Conservation (phyloP, 2,797 vertebrate species). For the Vireo griseus region DNA sequence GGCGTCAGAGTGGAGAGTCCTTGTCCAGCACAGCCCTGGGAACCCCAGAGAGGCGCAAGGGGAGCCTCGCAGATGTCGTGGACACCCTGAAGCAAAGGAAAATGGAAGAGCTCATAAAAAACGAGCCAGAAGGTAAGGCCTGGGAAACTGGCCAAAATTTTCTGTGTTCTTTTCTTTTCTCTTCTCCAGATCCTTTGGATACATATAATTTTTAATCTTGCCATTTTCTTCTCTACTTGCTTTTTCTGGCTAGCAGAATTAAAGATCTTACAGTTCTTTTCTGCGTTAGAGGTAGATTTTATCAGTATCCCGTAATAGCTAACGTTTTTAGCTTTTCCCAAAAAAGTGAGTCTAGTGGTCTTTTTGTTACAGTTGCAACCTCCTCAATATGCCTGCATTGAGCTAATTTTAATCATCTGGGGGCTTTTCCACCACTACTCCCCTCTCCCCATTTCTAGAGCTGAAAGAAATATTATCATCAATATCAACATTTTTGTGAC, state of each 20-base stretch:
- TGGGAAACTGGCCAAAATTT: not conserved
- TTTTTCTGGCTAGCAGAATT: not conserved
- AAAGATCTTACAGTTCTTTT: not conserved
- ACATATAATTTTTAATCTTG: not conserved
- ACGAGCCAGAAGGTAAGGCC: conserved; percentile 95
- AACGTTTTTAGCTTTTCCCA: not conserved
- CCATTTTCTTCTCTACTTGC: not conserved
- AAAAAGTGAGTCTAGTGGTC: not conserved
- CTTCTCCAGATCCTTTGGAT: not conserved
- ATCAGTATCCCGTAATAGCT: not conserved
- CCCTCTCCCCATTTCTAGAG: not conserved
- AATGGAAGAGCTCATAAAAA: conserved; percentile 99
- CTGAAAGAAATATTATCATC: not conserved
- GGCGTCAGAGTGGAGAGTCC: conserved; percentile 85
- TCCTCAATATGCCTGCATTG: not conserved
- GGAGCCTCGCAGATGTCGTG: conserved; percentile 96
- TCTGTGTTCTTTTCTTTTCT: not conserved
- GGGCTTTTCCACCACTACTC: not conserved
- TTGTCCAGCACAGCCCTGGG: conserved; percentile 83
- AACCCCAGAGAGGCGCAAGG: conserved; percentile 95
- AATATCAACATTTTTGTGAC: not conserved
- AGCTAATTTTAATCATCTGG: not conserved
- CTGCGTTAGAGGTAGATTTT: not conserved
- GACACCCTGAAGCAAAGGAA: conserved; percentile 98
- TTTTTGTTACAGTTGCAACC: not conserved